A percentile compares a stretch with the other conserved stretches of the same genome.
These are phyloP conservation scores for Diplodus puntazzo DNA, from an alignment of 2,797 vertebrate species.

Conservation along the genomic window DNA sequence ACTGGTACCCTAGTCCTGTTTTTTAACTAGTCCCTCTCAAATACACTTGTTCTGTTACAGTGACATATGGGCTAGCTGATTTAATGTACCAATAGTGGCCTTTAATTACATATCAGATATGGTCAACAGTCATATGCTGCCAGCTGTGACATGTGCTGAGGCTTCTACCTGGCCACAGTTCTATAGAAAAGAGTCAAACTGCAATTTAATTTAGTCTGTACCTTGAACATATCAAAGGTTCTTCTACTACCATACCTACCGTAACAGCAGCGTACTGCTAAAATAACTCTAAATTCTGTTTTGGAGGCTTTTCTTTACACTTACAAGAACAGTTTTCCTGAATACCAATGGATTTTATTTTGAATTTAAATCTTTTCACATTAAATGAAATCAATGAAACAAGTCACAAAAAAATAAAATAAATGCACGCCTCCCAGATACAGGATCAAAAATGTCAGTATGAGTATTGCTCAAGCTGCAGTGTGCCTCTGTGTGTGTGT, in stretches of 20 bases:
- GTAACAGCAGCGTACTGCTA: background rate
- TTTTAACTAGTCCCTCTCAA: background rate
- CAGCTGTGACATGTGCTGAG: background rate
- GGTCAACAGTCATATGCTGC: background rate
- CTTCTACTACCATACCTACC: background rate
- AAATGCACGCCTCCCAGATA: background rate
- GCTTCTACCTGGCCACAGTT: background rate
- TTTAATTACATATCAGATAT: conserved; percentile 11
- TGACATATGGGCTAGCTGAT: background rate
- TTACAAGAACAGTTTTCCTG: background rate
- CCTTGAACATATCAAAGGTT: background rate
- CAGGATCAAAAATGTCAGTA: background rate
- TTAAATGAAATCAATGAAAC: background rate
- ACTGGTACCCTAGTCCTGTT: background rate
- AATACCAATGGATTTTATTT: background rate
- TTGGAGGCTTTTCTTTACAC: background rate
- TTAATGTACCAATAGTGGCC: background rate
- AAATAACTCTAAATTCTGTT: conserved; percentile 4
- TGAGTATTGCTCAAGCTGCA: conserved; percentile 13
- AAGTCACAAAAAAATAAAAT: background rate
- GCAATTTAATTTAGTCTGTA: background rate
- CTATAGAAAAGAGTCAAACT: background rate
- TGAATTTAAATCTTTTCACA: background rate
- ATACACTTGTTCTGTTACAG: background rate
- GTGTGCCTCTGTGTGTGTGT: background rate